Base-by-base conservation (phyloP, 2,888 invertebrate genomes). In the Archaeoteleia sp. region DNA sequence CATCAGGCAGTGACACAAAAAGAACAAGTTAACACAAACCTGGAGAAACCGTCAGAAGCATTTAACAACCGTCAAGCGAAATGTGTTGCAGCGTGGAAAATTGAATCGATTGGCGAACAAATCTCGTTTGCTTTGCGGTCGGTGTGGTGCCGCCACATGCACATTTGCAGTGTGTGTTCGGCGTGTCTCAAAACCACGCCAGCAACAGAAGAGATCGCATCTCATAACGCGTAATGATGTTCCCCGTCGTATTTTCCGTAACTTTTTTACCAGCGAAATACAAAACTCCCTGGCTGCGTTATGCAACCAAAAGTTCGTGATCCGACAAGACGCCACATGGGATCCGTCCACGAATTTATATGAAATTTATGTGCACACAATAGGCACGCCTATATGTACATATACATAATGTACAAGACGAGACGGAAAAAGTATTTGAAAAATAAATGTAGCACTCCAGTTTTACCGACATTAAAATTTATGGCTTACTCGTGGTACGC, bases 31-130 rank as follows among this genome's bases (percentile, higher is more conserved):
- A 43, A 40, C 17, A 53, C 34, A 51, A 57, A 65, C 57, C 32
- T 45, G 39, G 51, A 35, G 37, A 46, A 57, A 57, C 46, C 51
- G 13, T 48, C 49, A 12, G 46, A 53, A 57, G 46, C 57, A 58
- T 57, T 65, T 58, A 65, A 53, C 57, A 46, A 58, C 39, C 49
- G 53, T 35, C 46, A 58, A 42, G 49, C 32, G 54, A 60, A 67
- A 55, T 60, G 66, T 34, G 29, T 45, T 55, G 60, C 61, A 61
- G 55, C 45, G 55, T 51, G 17, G 61, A 40, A 46, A 39, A 61
- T 67, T 55, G 51, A 54, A 67, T 67, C 67, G 48, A 67, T 67
- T 67, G 55, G 46, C 34, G 67, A 67, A 60, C 66, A 67, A 67
- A 67, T 67, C 49, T 58, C 49, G 60, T 67, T 67, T 61, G 60